Conservation (phyloP, 2,888 invertebrate species). For the Acronicta psi region DNA sequence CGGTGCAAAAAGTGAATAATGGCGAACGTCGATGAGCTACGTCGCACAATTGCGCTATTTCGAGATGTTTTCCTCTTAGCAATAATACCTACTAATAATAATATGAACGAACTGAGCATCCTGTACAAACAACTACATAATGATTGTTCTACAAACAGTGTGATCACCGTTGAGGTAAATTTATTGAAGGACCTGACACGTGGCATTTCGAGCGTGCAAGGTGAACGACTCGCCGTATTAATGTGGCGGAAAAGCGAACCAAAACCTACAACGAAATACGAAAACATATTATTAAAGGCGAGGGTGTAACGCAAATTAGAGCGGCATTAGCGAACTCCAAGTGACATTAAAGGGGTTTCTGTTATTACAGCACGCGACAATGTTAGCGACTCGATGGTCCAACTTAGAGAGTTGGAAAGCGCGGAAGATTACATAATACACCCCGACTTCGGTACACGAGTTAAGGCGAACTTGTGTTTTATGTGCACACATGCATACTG, state of each 20-base stretch:
- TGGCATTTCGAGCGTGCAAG: constrained; percentile 65
- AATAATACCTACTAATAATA: constrained; percentile 77
- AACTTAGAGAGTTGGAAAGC: constrained; percentile 70
- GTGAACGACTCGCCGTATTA: constrained; percentile 75
- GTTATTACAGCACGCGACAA: constrained; percentile 72
- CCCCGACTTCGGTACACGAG: constrained; percentile 63
- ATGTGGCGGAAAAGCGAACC: constrained; percentile 64
- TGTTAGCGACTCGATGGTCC: constrained; percentile 65
- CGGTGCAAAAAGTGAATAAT: constrained; percentile 82
- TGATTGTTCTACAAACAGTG: constrained; percentile 64
- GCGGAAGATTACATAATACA: constrained; percentile 72
- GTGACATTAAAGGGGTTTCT: constrained; percentile 72
- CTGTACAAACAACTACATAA: constrained; percentile 64
- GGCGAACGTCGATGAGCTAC: constrained; percentile 65
- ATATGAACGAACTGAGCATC: constrained; percentile 56
- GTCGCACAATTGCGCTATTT: constrained; percentile 81
- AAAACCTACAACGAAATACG: constrained; percentile 61
- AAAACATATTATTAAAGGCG: constrained; percentile 58
- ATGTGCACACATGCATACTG: constrained; percentile 65
- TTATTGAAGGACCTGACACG: constrained; percentile 65
- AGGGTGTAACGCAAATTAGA: constrained; percentile 69
- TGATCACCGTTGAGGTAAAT: constrained; percentile 55
- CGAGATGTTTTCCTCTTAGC: constrained; percentile 83
- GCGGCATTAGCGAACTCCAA: constrained; percentile 70
- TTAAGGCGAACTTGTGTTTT: constrained; percentile 70